These are phyloP conservation scores for Chloroceryle aenea DNA, from an alignment of 2,113 vertebrate genomes.

Conservation along the genomic window DNA sequence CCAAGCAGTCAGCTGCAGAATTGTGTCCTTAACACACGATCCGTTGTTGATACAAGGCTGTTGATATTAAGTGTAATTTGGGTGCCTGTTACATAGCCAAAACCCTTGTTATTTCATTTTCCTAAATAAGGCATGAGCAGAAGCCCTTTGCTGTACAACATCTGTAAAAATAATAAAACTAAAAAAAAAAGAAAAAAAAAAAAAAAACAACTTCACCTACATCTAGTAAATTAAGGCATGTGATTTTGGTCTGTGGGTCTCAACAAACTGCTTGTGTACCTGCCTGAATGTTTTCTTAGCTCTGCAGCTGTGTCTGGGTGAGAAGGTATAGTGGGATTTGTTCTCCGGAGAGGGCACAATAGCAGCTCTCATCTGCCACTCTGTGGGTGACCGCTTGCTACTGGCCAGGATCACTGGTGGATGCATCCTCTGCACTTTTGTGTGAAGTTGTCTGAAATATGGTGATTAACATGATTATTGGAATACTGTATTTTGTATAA, in stretches of 20 bases:
- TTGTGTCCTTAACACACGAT: neutral
- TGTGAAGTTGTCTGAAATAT: slow-evolving; percentile 61
- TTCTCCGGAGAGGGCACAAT: neutral
- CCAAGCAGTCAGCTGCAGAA: slow-evolving; percentile 34
- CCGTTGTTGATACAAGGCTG: slow-evolving; percentile 10
- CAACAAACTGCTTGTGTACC: slow-evolving; percentile 54
- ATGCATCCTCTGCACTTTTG: slow-evolving; percentile 51
- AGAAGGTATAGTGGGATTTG: slow-evolving; percentile 4
- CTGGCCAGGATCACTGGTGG: slow-evolving; percentile 2
- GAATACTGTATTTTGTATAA: slow-evolving; percentile 74
- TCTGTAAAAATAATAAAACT: slow-evolving; percentile 1
- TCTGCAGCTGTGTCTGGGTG: neutral
- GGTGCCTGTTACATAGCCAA: slow-evolving; percentile 60
- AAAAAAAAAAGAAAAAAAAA: neutral
- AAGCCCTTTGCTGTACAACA: slow-evolving; percentile 59
- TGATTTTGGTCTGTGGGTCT: slow-evolving; percentile 56
- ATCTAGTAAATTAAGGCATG: slow-evolving; percentile 58
- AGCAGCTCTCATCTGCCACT: neutral
- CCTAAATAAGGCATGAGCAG: slow-evolving; percentile 61
- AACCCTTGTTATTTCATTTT: slow-evolving; percentile 44
- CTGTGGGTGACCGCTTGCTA: neutral
- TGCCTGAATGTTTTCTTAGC: slow-evolving; percentile 60
- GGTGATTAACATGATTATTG: slow-evolving; percentile 66
- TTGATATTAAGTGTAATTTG: slow-evolving; percentile 26
- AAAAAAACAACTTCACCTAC: neutral